A percentile compares a stretch with the other conserved stretches of the same genome.
These are phyloP conservation scores for Bovichtus diacanthus DNA, from an alignment of 2,797 vertebrate genomes.

Conservation along the genomic window DNA sequence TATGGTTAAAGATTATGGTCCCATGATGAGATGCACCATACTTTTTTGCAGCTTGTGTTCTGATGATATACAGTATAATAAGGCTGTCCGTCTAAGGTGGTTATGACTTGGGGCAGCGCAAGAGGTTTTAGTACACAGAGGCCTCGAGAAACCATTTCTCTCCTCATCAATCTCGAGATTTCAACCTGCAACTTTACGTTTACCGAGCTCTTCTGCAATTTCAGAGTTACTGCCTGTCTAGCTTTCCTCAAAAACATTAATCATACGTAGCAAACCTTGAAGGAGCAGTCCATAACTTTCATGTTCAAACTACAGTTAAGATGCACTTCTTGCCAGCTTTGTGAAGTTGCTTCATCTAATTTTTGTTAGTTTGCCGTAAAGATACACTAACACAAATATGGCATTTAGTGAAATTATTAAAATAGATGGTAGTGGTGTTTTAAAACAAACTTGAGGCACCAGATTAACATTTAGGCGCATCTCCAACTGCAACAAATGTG, in stretches of 20 bases:
- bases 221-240: conserved; percentile 58
- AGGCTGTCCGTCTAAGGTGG: conserved; percentile 71
- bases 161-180: conserved; percentile 70
- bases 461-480: not conserved
- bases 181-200: conserved; percentile 63
- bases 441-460: not conserved
- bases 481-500: not conserved
- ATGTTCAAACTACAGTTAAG: conserved; percentile 22
- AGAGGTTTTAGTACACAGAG: conserved; percentile 67
- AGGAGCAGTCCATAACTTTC: conserved; percentile 21
- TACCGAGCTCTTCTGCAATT: conserved; percentile 56
- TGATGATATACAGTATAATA: conserved; percentile 78
- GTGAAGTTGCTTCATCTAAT: conserved; percentile 11
- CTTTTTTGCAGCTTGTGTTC: conserved; percentile 71
- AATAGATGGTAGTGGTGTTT: not conserved
- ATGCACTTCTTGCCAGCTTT: conserved; percentile 19
- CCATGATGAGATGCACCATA: conserved; percentile 73
- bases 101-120: conserved; percentile 62
- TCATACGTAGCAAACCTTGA: conserved; percentile 37
- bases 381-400: not conserved
- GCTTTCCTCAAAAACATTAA: conserved; percentile 57
- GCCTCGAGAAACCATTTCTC: conserved; percentile 50
- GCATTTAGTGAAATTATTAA: not conserved
- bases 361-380: conserved; percentile 4
- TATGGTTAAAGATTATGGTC: conserved; percentile 80